These are phyloP conservation scores for Solenodon paradoxus DNA, from an alignment of 2,113 vertebrate genomes.

Conservation along the genomic window DNA sequence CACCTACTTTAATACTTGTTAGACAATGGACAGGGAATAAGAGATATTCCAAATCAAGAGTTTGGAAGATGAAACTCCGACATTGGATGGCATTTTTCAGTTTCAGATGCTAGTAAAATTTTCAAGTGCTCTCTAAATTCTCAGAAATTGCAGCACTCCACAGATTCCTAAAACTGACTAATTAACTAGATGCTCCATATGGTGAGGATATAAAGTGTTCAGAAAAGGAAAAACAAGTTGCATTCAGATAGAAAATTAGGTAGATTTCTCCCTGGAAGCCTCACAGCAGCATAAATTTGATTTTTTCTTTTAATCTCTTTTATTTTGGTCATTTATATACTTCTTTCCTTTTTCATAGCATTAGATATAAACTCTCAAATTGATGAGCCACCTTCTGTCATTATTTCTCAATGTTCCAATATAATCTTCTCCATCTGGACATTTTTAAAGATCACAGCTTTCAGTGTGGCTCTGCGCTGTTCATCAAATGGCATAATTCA, in stretches of 20 bases:
- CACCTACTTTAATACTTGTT: neutral
- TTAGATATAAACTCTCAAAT: conserved; percentile 34
- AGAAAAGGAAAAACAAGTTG: neutral
- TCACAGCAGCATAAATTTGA: neutral
- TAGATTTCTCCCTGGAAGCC: neutral
- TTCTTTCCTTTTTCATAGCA: neutral
- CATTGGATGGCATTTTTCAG: neutral
- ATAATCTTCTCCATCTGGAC: conserved; percentile 66
- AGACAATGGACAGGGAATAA: neutral
- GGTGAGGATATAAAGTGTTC: neutral
- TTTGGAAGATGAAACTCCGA: neutral
- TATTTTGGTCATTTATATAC: neutral
- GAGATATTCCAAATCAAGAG: neutral
- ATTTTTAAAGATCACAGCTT: conserved; percentile 62
- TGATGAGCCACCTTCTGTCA: conserved; percentile 59
- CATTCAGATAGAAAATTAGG: neutral
- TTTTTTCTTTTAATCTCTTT: neutral
- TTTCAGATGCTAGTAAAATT: neutral
- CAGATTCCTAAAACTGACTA: neutral
- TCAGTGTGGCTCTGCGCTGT: conserved; percentile 25
- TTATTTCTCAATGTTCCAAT: conserved; percentile 58
- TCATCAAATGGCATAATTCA: conserved; percentile 43
- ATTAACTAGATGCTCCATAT: neutral
- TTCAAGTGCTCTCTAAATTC: neutral
- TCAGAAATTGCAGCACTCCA: neutral